Evolutionary conservation across 2,797 vertebrate species (phyloP).

Genomic region (Anguilla marmorata): DNA sequence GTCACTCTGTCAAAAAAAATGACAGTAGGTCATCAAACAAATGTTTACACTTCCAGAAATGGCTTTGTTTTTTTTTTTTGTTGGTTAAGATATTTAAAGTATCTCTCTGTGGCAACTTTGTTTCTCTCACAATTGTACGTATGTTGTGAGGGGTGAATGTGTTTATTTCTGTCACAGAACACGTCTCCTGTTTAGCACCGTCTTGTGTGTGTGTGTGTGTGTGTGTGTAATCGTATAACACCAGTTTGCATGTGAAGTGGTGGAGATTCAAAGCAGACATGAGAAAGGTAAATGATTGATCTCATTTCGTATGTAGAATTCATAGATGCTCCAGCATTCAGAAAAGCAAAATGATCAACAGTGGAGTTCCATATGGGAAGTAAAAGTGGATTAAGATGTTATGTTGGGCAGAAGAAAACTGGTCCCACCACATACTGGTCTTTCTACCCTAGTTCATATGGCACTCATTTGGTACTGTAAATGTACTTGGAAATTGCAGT

Average conservation of each 20-base stretch:
- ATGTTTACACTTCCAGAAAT: slow-evolving; percentile 69
- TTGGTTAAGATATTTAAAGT: slow-evolving; percentile 65
- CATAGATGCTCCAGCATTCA: not conserved
- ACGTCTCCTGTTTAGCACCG: not conserved
- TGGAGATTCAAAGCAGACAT: not conserved
- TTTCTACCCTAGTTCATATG: not conserved
- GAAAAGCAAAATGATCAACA: not conserved
- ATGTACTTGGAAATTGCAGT: not conserved
- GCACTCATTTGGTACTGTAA: not conserved
- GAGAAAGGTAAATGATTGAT: not conserved
- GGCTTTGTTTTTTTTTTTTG: slow-evolving; percentile 57
- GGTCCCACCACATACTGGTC: not conserved
- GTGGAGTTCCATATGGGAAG: not conserved
- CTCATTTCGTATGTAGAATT: not conserved
- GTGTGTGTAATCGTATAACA: not conserved
- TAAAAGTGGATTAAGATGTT: not conserved
- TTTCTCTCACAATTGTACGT: slow-evolving; percentile 58
- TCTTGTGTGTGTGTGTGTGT: not conserved
- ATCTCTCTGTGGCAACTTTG: slow-evolving; percentile 54
- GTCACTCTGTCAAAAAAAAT: slow-evolving; percentile 65
- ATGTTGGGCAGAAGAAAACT: not conserved
- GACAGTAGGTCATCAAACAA: slow-evolving; percentile 60
- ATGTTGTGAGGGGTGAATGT: slow-evolving; percentile 37
- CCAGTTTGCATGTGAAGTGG: not conserved
- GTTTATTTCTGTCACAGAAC: slow-evolving; percentile 14